phyloP scores from a whole-genome alignment of 2,797 vertebrate genomes.

The Alosa sapidissima region DNA sequence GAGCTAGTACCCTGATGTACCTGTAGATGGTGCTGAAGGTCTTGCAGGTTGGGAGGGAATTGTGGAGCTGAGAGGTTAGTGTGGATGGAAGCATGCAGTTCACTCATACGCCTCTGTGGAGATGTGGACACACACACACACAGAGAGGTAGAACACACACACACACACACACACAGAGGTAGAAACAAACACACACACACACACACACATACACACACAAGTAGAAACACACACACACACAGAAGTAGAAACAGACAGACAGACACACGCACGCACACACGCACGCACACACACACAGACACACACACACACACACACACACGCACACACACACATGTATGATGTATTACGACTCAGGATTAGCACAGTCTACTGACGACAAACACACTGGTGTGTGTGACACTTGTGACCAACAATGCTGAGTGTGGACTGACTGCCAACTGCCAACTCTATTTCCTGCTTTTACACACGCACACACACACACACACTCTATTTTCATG shows the following conservation, averaged over 20 bases:
- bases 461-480: too few species aligned
- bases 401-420: too few species aligned
- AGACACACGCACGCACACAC: not conserved
- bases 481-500: too few species aligned
- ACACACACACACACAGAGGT: not conserved
- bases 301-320: not conserved
- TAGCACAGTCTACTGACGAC: too few species aligned
- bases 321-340: not conserved
- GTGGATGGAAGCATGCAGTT: conserved; percentile 78
- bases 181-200: too few species aligned
- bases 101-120: conserved; percentile 77
- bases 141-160: not conserved
- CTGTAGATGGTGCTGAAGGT: conserved; percentile 74
- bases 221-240: not conserved
- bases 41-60: conserved; percentile 59
- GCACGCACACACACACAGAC: not conserved
- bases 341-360: too few species aligned
- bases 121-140: conserved; percentile 21
- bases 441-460: too few species aligned
- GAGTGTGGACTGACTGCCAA: too few species aligned
- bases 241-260: not conserved
- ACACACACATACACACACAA: too few species aligned
- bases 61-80: conserved; percentile 74
- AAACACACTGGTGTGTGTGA: not conserved
- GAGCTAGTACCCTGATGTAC: conserved; percentile 60